Base-by-base conservation (phyloP, 2,113 vertebrate genomes). In the Chaenogobius annularis region DNA sequence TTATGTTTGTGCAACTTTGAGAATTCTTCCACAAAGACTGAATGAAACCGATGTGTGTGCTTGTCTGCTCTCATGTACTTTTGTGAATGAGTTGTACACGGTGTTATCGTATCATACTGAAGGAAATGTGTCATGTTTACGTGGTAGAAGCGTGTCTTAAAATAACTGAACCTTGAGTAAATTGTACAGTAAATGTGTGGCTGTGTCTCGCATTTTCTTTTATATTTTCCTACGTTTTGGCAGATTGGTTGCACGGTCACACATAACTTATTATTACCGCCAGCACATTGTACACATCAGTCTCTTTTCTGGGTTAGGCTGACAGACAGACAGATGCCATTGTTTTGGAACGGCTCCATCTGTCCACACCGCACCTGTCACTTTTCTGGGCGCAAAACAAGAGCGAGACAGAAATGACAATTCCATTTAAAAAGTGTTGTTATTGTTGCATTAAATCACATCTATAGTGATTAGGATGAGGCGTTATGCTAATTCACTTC, bases 291-390 rank as follows among this genome's bases (percentile, higher is more conserved):
- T 19, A 50, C 47, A 50, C 47, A 15, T 35, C 58, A 70, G 88
- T 91, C 87, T 85, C 68, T 79, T 87, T 6, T 23, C 10, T 23
- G 20, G 84, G 86, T 83, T 69, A 47, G 31, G 15, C 26, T 46
- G 75, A 72, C 65, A 79, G 55, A 80, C 48, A 64, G 65, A 75
- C 75, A 81, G 72, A 69, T 67, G 23, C 26, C 56, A 47, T 58
- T 72, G 3, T 70, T 26, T 81, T 77, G 72, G 72, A 85, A 78
- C 73, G 54, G 54, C 74, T 76, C 68, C 72, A 68, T 82, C 78
- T 83, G 74, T 64, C 48, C 31, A 61, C 74, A 68, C 31, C 46
- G 73, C 73, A 69, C 74, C 78, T 83, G 73, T 71, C 78, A 80
- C 40, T 77, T 40, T 62, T 22, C 46, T 77, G 71, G 63, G 66